Evolutionary conservation across 1,140 invertebrate genomes (phyloP).

Genomic region (Nebria ingens): DNA sequence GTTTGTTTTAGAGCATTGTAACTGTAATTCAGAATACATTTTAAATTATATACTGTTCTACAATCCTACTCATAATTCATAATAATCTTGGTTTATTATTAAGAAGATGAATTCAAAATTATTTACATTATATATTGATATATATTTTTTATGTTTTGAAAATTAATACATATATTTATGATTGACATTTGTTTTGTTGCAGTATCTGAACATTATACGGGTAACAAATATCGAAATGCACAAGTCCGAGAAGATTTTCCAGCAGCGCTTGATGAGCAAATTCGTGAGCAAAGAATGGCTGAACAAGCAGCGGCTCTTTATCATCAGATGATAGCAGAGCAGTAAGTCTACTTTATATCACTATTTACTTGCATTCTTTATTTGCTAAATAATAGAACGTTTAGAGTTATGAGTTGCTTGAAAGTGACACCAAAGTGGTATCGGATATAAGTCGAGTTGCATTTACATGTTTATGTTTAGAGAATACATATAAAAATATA

Average conservation of each 20-base stretch:
- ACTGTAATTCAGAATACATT: too few relatives aligned
- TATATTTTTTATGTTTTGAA: not conserved
- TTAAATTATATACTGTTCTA: not conserved
- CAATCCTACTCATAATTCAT: not conserved
- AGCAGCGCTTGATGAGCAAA: constrained; percentile 70
- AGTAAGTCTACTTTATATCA: constrained; percentile 38
- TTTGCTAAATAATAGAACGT: too few relatives aligned
- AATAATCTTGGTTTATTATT: too few relatives aligned
- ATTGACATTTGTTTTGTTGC: constrained; percentile 20
- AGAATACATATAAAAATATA: too few relatives aligned
- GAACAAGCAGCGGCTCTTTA: constrained; percentile 47
- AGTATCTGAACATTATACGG: constrained; percentile 73
- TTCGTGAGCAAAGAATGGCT: constrained; percentile 58
- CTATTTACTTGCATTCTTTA: too few relatives aligned
- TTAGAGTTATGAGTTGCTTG: too few relatives aligned
- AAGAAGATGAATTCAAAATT: too few relatives aligned
- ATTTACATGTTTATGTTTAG: too few relatives aligned
- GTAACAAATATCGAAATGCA: constrained; percentile 78
- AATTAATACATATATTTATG: constrained; percentile 14
- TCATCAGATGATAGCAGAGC: constrained; percentile 48
- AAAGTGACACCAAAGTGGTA: too few relatives aligned
- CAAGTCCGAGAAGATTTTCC: constrained; percentile 82
- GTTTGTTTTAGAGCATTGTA: too few relatives aligned
- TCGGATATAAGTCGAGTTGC: too few relatives aligned
- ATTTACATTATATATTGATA: constrained; percentile 12